Conservation (phyloP, 2,888 invertebrate species). For the Tubulanus polymorphus region DNA sequence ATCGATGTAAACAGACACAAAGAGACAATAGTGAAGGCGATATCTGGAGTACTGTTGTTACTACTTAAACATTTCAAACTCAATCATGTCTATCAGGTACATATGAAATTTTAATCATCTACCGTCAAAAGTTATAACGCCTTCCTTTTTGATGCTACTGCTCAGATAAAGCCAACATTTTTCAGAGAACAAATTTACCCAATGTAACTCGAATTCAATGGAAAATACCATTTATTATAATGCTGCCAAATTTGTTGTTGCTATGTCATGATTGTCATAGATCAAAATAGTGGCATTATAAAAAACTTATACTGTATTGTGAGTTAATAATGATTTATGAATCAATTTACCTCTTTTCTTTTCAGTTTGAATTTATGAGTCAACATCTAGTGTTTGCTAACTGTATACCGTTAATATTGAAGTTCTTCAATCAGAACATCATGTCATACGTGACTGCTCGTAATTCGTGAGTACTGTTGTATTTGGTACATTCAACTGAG, state of each 20-base stretch:
- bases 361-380: constrained; percentile 91
- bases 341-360: constrained; percentile 4
- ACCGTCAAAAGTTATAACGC: too few species aligned
- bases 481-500: too few species aligned
- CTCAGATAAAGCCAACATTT: too few species aligned
- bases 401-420: constrained; percentile 94
- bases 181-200: too few species aligned
- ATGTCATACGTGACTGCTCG: constrained; percentile 90
- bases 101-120: too few species aligned
- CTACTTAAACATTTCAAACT: constrained; percentile 94
- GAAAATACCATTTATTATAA: too few species aligned
- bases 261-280: too few species aligned
- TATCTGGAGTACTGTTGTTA: constrained; percentile 67
- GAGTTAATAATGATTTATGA: not conserved
- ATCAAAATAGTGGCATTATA: too few species aligned
- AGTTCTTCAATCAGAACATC: constrained; percentile 98
- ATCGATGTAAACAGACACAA: constrained; percentile 98
- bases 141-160: too few species aligned
- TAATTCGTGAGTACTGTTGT: constrained; percentile 63
- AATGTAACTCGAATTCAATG: too few species aligned
- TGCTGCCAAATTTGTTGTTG: not conserved
- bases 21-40: constrained; percentile 94
- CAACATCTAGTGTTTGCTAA: constrained; percentile 99
- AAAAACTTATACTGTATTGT: too few species aligned
- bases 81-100: constrained; percentile 89